phyloP scores from a whole-genome alignment of 1,140 invertebrate genomes.

The Drosophila santomea region DNA sequence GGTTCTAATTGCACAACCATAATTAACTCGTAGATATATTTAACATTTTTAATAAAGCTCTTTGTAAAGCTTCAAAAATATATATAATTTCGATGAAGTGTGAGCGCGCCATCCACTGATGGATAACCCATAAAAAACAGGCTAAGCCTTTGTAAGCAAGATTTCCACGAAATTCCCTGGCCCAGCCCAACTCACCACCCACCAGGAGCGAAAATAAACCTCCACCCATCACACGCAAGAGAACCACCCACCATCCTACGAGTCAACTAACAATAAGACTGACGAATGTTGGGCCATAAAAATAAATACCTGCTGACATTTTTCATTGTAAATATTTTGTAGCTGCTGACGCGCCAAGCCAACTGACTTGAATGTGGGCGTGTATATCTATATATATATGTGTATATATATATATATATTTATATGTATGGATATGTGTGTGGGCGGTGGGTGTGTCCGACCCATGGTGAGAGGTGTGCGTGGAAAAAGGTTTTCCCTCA shows the following conservation, averaged over 20 bases:
- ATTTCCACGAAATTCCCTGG: slow-evolving; percentile 30
- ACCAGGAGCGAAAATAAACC: not conserved
- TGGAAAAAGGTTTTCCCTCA: slow-evolving; percentile 61
- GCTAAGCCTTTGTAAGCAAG: slow-evolving; percentile 30
- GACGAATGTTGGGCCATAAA: slow-evolving; percentile 81
- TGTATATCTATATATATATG: slow-evolving; percentile 1
- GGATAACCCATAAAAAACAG: slow-evolving; percentile 36
- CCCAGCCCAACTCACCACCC: not conserved
- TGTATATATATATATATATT: not conserved
- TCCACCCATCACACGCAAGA: not conserved
- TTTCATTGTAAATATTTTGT: slow-evolving; percentile 84
- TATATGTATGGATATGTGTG: not conserved
- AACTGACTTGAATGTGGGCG: slow-evolving; percentile 62
- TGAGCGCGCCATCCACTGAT: slow-evolving; percentile 17
- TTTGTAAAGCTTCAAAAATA: not conserved
- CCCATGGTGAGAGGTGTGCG: slow-evolving; percentile 35
- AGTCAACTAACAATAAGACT: slow-evolving; percentile 79
- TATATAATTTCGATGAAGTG: not conserved
- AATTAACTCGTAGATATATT: not conserved
- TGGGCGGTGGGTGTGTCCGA: slow-evolving; percentile 51
- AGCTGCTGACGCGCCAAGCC: slow-evolving; percentile 76
- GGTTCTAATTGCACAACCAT: not conserved
- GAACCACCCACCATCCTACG: slow-evolving; percentile 17
- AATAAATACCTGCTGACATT: slow-evolving; percentile 83
- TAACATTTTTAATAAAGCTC: not conserved